Percentiles rank a stretch among this genome's conserved stretches.
Evolutionary conservation across 1,140 invertebrate species (phyloP).

Genomic region (Tigriopus japonicus): DNA sequence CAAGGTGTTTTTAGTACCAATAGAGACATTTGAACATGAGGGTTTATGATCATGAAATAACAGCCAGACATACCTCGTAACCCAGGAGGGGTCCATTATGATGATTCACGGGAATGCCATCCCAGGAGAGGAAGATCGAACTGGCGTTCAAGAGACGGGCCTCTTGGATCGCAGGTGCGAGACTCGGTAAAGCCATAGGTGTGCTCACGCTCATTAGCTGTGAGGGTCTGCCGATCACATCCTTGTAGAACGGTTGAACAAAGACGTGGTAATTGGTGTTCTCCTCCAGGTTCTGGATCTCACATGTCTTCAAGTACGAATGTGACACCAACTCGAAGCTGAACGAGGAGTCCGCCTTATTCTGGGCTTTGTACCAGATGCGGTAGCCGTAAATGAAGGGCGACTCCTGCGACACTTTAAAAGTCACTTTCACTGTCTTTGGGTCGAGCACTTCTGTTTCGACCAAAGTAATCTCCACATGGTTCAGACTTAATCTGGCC

Average conservation of each 20-base stretch:
- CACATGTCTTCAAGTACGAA: background rate
- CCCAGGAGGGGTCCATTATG: constrained; percentile 5
- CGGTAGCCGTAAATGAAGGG: background rate
- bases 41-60: background rate
- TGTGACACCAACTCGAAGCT: background rate
- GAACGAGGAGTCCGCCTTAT: background rate
- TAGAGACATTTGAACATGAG: too few species aligned
- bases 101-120: background rate
- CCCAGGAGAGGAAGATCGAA: background rate
- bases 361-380: background rate
- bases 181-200: background rate
- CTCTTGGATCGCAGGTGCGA: background rate
- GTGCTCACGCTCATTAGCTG: background rate
- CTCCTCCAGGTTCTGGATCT: background rate
- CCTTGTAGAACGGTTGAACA: constrained; percentile 9
- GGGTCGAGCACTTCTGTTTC: too few species aligned
- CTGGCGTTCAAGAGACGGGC: background rate
- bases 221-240: constrained; percentile 1
- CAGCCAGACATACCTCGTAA: background rate
- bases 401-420: too few species aligned
- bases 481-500: background rate
- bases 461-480: too few species aligned
- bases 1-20: too few species aligned
- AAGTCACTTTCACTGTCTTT: too few species aligned
- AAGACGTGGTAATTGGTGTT: constrained; percentile 13